phyloP scores from a whole-genome alignment of 2,888 invertebrate genomes.

The Aphidoletes aphidimyza region DNA sequence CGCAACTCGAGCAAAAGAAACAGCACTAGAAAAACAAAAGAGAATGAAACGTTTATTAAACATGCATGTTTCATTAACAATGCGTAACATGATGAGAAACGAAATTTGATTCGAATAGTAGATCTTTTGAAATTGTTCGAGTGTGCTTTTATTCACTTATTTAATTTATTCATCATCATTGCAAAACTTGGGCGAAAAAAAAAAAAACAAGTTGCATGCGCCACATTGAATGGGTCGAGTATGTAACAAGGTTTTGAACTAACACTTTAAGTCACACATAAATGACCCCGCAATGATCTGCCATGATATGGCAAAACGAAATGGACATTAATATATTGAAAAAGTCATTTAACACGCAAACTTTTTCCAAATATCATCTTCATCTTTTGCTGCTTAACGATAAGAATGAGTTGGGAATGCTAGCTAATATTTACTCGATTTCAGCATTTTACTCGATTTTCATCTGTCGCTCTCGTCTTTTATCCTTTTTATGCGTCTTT shows the following conservation, averaged over 20 bases:
- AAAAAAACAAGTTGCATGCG: not conserved
- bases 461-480: not conserved
- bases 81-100: not conserved
- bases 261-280: conserved; percentile 40
- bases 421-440: not conserved
- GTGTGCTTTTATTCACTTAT: not conserved
- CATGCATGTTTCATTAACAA: not conserved
- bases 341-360: conserved; percentile 27
- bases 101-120: not conserved
- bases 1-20: too few species aligned
- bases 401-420: not conserved
- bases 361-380: conserved; percentile 9
- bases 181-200: not conserved
- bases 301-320: conserved; percentile 10
- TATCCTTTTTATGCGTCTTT: not conserved
- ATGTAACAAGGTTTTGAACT: not conserved
- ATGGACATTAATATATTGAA: conserved; percentile 21
- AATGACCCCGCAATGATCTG: conserved; percentile 10
- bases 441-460: not conserved
- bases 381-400: not conserved
- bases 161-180: not conserved
- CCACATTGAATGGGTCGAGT: not conserved
- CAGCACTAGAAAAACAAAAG: not conserved
- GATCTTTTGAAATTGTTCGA: not conserved
- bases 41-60: not conserved